A percentile compares a stretch with the other conserved stretches of the same genome.
phyloP scores from a whole-genome alignment of 37 sponge, comb jelly and placozoan genomes.

The Halisarca cf. caerulea region DNA sequence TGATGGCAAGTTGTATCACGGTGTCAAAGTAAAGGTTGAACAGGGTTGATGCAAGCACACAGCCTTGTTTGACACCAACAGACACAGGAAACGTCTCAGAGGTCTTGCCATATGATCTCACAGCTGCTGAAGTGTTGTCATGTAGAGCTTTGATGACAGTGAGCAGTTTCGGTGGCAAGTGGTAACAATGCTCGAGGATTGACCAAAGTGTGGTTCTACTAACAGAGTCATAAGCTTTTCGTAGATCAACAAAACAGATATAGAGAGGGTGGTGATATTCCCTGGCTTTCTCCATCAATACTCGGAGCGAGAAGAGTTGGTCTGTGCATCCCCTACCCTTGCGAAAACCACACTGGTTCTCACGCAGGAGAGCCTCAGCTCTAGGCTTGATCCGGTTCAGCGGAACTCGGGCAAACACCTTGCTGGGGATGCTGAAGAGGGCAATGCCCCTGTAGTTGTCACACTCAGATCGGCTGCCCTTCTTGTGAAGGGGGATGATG shows the following conservation, averaged over 20 bases:
- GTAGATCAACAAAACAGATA: slow-evolving; percentile 12
- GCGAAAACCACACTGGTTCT: slow-evolving; percentile 18
- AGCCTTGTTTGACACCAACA: slow-evolving; percentile 14
- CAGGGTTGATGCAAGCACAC: slow-evolving; percentile 10
- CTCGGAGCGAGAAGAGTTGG: slow-evolving; percentile 5
- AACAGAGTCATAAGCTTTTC: slow-evolving; percentile 25
- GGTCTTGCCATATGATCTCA: slow-evolving; percentile 10
- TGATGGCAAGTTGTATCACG: slow-evolving; percentile 3
- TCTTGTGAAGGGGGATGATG: slow-evolving; percentile 6
- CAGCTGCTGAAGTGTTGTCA: not conserved
- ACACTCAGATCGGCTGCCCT: slow-evolving; percentile 1
- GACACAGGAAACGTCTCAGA: slow-evolving; percentile 18
- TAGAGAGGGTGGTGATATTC: slow-evolving; percentile 14
- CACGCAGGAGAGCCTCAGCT: slow-evolving; percentile 8
- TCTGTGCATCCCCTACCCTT: not conserved
- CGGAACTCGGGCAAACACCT: slow-evolving; percentile 7
- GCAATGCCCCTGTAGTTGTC: slow-evolving; percentile 18
- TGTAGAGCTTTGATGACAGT: slow-evolving; percentile 11
- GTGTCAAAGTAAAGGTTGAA: slow-evolving; percentile 20
- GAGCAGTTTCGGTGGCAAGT: slow-evolving; percentile 8
- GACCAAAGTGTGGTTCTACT: not conserved
- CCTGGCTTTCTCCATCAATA: slow-evolving; percentile 15
- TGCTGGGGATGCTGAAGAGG: slow-evolving; percentile 10
- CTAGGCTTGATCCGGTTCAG: slow-evolving; percentile 1
- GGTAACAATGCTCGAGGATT: slow-evolving; percentile 12